These are phyloP conservation scores for Melanotus villosus DNA, from an alignment of 2,888 invertebrate genomes.

Conservation along the genomic window DNA sequence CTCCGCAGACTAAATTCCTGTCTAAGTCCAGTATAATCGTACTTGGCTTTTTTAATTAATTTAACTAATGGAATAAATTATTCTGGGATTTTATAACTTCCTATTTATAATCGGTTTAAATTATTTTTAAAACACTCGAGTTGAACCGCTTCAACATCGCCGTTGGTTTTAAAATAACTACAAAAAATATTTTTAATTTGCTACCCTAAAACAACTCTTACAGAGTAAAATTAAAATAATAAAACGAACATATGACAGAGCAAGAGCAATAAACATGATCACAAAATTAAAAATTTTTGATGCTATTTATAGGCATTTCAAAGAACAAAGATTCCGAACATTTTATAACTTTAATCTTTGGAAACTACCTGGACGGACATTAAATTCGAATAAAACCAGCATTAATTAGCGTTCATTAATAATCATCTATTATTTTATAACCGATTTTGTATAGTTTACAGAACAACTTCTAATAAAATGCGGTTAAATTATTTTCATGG, in stretches of 20 bases:
- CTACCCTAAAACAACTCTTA: too few relatives aligned
- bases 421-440: background rate
- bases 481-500: too few relatives aligned
- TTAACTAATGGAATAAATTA: too few relatives aligned
- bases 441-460: background rate
- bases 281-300: background rate
- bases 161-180: too few relatives aligned
- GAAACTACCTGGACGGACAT: background rate
- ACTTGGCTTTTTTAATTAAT: too few relatives aligned
- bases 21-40: too few relatives aligned
- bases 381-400: background rate
- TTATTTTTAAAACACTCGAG: too few relatives aligned
- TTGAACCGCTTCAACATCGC: too few relatives aligned
- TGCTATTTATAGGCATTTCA: background rate
- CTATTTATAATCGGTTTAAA: too few relatives aligned
- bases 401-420: slow-evolving; percentile 9
- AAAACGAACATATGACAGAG: background rate
- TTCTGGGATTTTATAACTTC: too few relatives aligned
- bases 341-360: slow-evolving; percentile 1
- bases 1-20: too few relatives aligned
- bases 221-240: background rate
- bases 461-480: background rate
- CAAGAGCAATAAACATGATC: background rate
- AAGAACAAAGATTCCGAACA: background rate
- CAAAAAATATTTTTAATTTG: too few relatives aligned